Evolutionary conservation across 2,113 vertebrate genomes (phyloP).

Genomic region (Leuciscus idus): DNA sequence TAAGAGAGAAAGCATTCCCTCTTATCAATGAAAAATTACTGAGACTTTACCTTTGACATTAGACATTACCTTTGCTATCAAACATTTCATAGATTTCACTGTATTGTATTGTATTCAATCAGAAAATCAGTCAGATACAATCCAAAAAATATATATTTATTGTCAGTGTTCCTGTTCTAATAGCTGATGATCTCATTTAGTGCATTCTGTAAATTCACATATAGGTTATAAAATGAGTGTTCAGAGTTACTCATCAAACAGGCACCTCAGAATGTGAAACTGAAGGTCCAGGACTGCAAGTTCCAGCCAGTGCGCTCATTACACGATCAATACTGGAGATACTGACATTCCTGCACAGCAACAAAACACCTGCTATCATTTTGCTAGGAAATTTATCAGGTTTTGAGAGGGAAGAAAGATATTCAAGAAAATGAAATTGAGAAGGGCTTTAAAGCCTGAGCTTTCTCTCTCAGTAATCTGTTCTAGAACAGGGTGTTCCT

Average conservation of each 20-base stretch:
- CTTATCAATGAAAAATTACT: background rate
- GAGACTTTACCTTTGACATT: background rate
- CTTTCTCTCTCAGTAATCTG: background rate
- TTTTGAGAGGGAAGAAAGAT: background rate
- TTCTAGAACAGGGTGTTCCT: conserved; percentile 27
- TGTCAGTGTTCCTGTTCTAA: background rate
- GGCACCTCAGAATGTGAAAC: background rate
- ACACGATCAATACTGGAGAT: conserved; percentile 10
- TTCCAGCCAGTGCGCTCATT: background rate
- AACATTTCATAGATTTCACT: background rate
- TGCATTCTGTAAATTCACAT: background rate
- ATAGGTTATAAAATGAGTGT: too few species aligned
- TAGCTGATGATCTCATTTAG: background rate
- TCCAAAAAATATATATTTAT: background rate
- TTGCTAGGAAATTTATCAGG: background rate
- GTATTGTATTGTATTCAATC: background rate
- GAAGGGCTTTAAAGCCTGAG: conserved; percentile 2
- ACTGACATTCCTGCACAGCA: conserved; percentile 45
- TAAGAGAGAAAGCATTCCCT: background rate
- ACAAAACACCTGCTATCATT: conserved; percentile 26
- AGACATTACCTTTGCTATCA: background rate
- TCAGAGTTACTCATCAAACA: background rate
- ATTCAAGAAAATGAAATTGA: background rate
- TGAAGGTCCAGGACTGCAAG: background rate
- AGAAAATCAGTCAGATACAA: background rate